A percentile compares a stretch with the other conserved stretches of the same genome.
Evolutionary conservation across 2,888 invertebrate genomes (phyloP).

Genomic region (Limulus polyphemus): DNA sequence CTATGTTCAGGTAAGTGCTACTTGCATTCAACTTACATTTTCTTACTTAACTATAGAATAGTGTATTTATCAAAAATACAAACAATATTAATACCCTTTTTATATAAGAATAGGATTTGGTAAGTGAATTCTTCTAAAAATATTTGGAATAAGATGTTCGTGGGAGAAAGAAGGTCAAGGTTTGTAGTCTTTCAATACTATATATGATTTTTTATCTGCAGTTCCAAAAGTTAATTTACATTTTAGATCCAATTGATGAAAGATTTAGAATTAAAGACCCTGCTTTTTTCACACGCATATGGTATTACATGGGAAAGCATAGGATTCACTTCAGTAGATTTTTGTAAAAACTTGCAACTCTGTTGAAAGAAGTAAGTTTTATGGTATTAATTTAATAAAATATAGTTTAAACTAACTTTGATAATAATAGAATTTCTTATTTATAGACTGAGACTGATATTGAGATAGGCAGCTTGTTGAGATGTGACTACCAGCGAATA

Average conservation of each 20-base stretch:
- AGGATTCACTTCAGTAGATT: too few species aligned
- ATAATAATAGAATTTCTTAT: constrained; percentile 2
- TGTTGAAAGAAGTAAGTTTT: too few species aligned
- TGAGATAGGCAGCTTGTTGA: constrained; percentile 32
- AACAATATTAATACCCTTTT: constrained; percentile 3
- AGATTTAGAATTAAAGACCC: too few species aligned
- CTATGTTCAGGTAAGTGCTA: constrained; percentile 33
- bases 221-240: too few species aligned
- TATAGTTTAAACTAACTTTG: not conserved
- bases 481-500: constrained; percentile 33
- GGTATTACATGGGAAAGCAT: too few species aligned
- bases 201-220: too few species aligned
- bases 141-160: too few species aligned
- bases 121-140: not conserved
- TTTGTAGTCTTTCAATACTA: too few species aligned
- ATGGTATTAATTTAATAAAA: too few species aligned
- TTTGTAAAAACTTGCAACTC: not conserved
- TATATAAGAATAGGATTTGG: not conserved
- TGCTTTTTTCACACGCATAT: too few species aligned
- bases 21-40: not conserved
- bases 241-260: too few species aligned
- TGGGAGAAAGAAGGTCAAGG: too few species aligned
- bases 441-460: constrained; percentile 34
- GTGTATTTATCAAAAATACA: not conserved
- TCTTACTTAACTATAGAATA: not conserved